Evolutionary conservation across 2,888 invertebrate species (phyloP), one percentile per base, ranked within the genome.

Genomic region (Globia sparganii): DNA sequence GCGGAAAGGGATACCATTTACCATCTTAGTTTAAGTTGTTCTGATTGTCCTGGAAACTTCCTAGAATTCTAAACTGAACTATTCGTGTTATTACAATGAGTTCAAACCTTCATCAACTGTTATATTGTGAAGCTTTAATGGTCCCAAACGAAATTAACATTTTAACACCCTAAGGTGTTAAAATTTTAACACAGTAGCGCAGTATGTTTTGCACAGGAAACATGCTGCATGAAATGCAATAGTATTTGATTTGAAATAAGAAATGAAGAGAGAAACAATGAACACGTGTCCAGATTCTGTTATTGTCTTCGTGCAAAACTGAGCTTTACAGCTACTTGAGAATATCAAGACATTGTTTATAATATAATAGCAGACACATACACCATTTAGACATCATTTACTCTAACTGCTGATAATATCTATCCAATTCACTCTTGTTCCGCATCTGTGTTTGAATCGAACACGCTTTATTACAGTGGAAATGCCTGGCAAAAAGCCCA

Each of bases 401-500:
- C 8, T 28, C 9, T 53, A 72, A 72, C 34, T 25, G 21, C 13
- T 21, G 15, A 25, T 43, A 72, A 49, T 64, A 75, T 67, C 62
- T 58, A 62, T 46, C n/a, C 65, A n/a, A 25, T 61, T 28, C 11
- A 62, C 2, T 73, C 4, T 62, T 8, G 43, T 71, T 46, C 18
- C 34, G 49, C 56, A 58, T 79, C 18, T 59, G 21, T 75, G 31
- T 31, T 28, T 0, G 4, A 56, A 72, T n/a, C 1, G 8, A 64
- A 72, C 40, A 65, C 15, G 6, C 11, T 66, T 59, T 21, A 77
- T 67, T 13, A 70, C 13, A 62, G 11, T 25, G 46, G 18, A 62
- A 70, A 77, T 49, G 0, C 64, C 58, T 77, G 75, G 67, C 77
- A 73, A 75, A 58, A n/a, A 34, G 72, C 64, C 77, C 56, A 80